Conservation (phyloP, 2,797 vertebrate genomes). For the Mormyrops boulengeri region DNA sequence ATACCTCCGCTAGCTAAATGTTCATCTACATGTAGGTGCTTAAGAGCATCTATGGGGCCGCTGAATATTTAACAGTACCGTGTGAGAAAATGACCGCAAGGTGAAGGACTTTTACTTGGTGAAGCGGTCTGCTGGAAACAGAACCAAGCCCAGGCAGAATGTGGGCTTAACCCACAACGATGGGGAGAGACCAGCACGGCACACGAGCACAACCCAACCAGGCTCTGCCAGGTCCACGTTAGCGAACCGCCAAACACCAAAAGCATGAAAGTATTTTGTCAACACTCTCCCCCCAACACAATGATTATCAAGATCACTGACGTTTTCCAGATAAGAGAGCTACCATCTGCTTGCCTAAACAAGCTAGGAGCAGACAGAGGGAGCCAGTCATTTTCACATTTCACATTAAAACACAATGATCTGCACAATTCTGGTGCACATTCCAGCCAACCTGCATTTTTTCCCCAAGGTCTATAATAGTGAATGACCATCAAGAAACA, state of each 20-base stretch:
- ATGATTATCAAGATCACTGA: not conserved
- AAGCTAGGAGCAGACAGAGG: not conserved
- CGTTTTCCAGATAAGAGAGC: not conserved
- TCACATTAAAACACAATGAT: not conserved
- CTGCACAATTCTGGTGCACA: not conserved
- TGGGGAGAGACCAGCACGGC: not conserved
- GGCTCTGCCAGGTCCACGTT: not conserved
- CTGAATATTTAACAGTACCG: not conserved
- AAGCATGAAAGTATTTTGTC: not conserved
- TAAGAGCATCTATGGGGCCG: not conserved
- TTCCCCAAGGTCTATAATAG: not conserved
- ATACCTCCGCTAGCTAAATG: not conserved
- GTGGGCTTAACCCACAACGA: not conserved
- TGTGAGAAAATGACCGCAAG: not conserved
- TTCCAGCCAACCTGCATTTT: not conserved
- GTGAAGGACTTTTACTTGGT: not conserved
- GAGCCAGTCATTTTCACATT: not conserved
- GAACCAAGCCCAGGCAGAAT: not conserved
- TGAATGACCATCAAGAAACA: not conserved
- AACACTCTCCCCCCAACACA: not conserved
- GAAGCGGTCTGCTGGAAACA: not conserved
- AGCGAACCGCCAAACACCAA: not conserved
- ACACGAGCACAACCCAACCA: not conserved
- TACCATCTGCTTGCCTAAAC: not conserved
- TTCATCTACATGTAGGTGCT: not conserved